Base-by-base conservation (phyloP, 2,113 vertebrate species). In the Mastomys natalensis region DNA sequence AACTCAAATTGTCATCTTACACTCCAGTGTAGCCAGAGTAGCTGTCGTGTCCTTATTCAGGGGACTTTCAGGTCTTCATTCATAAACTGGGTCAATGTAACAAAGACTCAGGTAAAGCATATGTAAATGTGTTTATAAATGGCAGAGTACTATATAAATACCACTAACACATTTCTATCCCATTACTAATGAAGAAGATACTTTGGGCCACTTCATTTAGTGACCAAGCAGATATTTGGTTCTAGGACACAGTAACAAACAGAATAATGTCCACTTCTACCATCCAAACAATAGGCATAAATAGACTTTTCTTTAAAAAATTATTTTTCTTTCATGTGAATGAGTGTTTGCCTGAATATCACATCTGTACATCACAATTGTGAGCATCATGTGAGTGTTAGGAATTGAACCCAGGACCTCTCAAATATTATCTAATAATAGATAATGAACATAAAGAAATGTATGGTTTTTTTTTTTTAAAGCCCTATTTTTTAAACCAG, bases 221-320 rank as follows among this genome's bases (percentile, higher is more conserved):
- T 78, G 60, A 74, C 17, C 90, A 53, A 68, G 19, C 22, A 89
- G 93, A 82, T 90, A 92, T 62, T 11, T n/a, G 72, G n/a, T 73
- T 94, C 64, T 77, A 29, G 26, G 48, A 48, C 55, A 66, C 6
- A 86, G 43, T 48, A 87, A 34, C 64, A 88, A 76, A 91, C 66
- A 93, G 82, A 92, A 90, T 1, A 66, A 89, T 95, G 40, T n/a
- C 21, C 68, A 84, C 73, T 89, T 90, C 70, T 89, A 77, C 96
- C 85, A 11, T 31, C n/a, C 17, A 93, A 40, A 24, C 58, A 86
- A 77, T 7, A 70, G 40, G 26, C 2, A 1, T 22, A 22, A 34
- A 7, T 34, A 31, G 43, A 11, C 31, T 68, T 66, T 48, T 43
- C 37, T 43, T 62, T 34, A 9, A 78, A 82, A 40, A 43, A 11